A percentile compares a stretch with the other conserved stretches of the same genome.
Conservation (phyloP, 2,797 vertebrate species). For the Sebastes ruberrimus region DNA sequence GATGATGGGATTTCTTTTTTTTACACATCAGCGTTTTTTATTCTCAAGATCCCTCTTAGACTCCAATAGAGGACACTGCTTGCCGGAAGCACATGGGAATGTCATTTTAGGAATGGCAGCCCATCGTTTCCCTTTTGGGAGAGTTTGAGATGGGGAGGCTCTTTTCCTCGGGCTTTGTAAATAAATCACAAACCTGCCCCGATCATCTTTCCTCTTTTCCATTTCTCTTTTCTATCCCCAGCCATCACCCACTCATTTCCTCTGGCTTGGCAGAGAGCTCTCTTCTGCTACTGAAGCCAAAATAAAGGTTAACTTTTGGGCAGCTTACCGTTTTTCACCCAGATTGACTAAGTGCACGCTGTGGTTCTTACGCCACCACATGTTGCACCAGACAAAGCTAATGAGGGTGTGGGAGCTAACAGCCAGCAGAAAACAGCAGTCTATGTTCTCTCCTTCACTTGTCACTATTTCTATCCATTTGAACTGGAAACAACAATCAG, state of each 20-base stretch:
- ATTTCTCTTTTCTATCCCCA: slow-evolving; percentile 27
- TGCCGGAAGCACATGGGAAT: slow-evolving; percentile 67
- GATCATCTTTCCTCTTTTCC: slow-evolving; percentile 45
- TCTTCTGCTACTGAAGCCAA: slow-evolving; percentile 25
- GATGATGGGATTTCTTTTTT: slow-evolving; percentile 7
- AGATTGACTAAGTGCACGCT: neutral
- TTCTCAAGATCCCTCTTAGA: slow-evolving; percentile 5
- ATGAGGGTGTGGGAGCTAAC: neutral
- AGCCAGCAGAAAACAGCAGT: neutral
- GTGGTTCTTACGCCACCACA: neutral
- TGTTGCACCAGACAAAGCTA: neutral
- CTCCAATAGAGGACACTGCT: slow-evolving; percentile 22
- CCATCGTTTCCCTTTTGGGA: slow-evolving; percentile 22
- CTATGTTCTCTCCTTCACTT: neutral
- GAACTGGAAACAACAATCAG: slow-evolving; percentile 15
- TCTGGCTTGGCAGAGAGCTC: slow-evolving; percentile 39
- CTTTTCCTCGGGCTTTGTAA: slow-evolving; percentile 21
- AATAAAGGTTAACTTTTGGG: slow-evolving; percentile 51
- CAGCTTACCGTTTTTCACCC: slow-evolving; percentile 11
- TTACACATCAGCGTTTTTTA: slow-evolving; percentile 8
- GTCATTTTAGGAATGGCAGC: slow-evolving; percentile 58
- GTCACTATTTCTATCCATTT: neutral
- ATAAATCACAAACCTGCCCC: slow-evolving; percentile 58
- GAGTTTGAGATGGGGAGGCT: slow-evolving; percentile 20
- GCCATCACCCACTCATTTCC: slow-evolving; percentile 38